Percentiles rank a stretch among this genome's conserved stretches.
These are phyloP conservation scores for Mellilla xanthometata DNA, from an alignment of 2,888 invertebrate genomes.

Conservation along the genomic window DNA sequence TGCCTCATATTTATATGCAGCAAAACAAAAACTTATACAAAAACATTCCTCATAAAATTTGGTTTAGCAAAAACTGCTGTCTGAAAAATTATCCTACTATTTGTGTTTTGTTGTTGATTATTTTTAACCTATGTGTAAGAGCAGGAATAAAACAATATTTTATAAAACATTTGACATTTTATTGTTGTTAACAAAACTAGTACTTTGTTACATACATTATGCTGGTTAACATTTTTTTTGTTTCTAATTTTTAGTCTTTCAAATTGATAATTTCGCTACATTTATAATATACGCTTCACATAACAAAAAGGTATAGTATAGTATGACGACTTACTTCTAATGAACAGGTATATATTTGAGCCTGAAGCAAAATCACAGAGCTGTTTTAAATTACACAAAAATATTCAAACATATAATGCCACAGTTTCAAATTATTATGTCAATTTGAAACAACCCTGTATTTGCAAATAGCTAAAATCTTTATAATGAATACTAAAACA, in stretches of 20 bases:
- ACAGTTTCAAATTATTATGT: not conserved
- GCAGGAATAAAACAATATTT: slow-evolving; percentile 49
- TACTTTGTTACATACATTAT: slow-evolving; percentile 62
- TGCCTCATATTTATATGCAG: too few relatives aligned
- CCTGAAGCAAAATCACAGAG: slow-evolving; percentile 8
- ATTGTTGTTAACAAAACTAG: slow-evolving; percentile 70
- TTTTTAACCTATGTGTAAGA: slow-evolving; percentile 3
- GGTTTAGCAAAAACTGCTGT: too few relatives aligned
- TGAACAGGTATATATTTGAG: slow-evolving; percentile 19
- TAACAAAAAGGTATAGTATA: slow-evolving; percentile 17
- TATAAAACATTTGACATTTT: slow-evolving; percentile 64
- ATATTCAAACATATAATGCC: too few relatives aligned
- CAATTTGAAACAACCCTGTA: not conserved
- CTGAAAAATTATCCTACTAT: too few relatives aligned
- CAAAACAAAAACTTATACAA: too few relatives aligned
- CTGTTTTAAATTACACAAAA: not conserved
- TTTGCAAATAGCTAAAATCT: not conserved
- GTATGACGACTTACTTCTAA: slow-evolving; percentile 21
- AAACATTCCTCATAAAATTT: too few relatives aligned
- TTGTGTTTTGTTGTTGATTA: too few relatives aligned
- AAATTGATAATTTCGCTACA: slow-evolving; percentile 37
- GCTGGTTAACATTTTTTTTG: slow-evolving; percentile 61
- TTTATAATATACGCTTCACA: slow-evolving; percentile 23
- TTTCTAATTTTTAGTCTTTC: slow-evolving; percentile 35
- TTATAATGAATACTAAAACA: too few relatives aligned